Conservation (phyloP, 2,797 vertebrate species). For the Chelmon rostratus region DNA sequence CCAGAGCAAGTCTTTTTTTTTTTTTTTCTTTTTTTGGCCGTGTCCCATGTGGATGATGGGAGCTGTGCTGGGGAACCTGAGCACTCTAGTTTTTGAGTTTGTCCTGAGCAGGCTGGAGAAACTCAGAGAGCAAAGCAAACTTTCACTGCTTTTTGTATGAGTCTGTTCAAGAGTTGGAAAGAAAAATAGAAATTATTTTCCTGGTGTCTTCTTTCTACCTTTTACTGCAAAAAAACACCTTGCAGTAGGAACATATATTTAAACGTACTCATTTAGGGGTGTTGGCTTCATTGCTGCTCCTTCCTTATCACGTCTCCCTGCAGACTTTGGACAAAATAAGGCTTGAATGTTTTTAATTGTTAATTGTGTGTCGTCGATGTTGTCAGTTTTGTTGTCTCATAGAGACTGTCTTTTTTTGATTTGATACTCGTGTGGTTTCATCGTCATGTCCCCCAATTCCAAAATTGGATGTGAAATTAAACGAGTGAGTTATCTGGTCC, state of each 20-base stretch:
- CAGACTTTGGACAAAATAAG: neutral
- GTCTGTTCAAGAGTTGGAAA: neutral
- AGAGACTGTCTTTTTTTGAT: neutral
- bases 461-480: neutral
- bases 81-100: neutral
- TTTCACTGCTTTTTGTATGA: neutral
- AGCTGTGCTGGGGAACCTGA: neutral
- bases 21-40: neutral
- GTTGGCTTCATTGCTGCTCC: neutral
- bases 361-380: no score
- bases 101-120: neutral
- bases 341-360: neutral
- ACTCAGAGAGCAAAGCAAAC: neutral
- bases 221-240: slow-evolving; percentile 11
- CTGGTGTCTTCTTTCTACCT: slow-evolving; percentile 1
- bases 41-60: neutral
- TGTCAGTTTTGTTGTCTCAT: neutral
- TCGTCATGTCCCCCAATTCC: neutral
- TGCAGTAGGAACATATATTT: neutral
- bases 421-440: neutral
- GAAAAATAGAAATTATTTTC: slow-evolving; percentile 11
- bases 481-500: neutral
- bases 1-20: neutral
- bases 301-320: neutral
- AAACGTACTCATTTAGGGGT: neutral